These are phyloP conservation scores for Bombus superbus DNA, from an alignment of 1,140 invertebrate genomes.

Conservation along the genomic window DNA sequence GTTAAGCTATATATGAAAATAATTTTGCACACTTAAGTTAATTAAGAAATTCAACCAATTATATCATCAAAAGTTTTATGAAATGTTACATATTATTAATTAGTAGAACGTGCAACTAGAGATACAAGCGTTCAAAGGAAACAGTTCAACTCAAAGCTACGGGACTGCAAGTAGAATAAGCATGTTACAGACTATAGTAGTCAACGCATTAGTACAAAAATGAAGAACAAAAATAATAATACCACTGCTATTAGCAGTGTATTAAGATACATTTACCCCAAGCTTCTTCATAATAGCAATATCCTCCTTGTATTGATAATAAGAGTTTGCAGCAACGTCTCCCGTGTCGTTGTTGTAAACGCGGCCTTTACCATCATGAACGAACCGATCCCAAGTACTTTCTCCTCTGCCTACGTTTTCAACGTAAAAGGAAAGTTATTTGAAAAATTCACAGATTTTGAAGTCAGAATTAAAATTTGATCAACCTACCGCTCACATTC, in stretches of 20 bases:
- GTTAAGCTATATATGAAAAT: neutral
- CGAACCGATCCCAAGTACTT: slow-evolving; percentile 76
- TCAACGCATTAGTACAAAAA: neutral
- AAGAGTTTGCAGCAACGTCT: slow-evolving; percentile 82
- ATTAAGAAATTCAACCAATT: neutral
- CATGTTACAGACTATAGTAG: neutral
- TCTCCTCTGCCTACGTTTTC: slow-evolving; percentile 77
- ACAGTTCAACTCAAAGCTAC: neutral
- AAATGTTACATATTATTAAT: neutral
- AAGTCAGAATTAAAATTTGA: slow-evolving; percentile 29
- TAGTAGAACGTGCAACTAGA: neutral
- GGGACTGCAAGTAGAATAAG: neutral
- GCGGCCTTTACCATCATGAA: slow-evolving; percentile 63
- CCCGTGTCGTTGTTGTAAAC: slow-evolving; percentile 82
- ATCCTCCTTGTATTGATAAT: slow-evolving; percentile 82
- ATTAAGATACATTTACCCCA: slow-evolving; percentile 76
- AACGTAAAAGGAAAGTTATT: neutral
- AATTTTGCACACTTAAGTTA: neutral
- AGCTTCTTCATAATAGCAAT: slow-evolving; percentile 79
- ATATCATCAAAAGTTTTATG: neutral
- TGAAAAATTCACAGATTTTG: slow-evolving; percentile 10
- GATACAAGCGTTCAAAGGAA: neutral
- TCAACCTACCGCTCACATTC: slow-evolving; percentile 84
- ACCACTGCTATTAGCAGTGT: neutral
- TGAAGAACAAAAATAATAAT: neutral